These are phyloP conservation scores for Aplochiton taeniatus DNA, from an alignment of 2,797 vertebrate species.

Conservation along the genomic window DNA sequence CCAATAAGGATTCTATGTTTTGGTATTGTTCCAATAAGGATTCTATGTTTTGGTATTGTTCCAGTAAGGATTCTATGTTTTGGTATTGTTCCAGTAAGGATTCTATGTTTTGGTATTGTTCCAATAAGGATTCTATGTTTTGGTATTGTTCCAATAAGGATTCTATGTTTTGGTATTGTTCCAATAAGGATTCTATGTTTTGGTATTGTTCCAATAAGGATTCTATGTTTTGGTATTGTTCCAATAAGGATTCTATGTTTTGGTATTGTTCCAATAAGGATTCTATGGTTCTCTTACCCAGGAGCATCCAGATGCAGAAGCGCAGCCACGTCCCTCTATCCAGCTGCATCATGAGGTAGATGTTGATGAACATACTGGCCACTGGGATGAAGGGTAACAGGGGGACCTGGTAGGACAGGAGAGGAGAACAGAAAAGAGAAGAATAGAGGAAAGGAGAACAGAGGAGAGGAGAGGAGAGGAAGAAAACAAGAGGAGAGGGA, in stretches of 20 bases:
- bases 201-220: neutral
- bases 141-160: neutral
- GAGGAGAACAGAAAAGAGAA: neutral
- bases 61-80: too few species aligned
- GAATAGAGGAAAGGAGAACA: too few species aligned
- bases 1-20: too few species aligned
- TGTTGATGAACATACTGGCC: conserved; percentile 92
- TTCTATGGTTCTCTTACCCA: conserved; percentile 73
- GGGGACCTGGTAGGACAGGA: conserved; percentile 81
- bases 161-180: neutral
- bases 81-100: neutral
- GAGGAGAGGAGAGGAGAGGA: neutral
- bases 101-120: neutral
- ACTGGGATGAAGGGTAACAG: conserved; percentile 87
- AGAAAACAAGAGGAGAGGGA: too few species aligned
- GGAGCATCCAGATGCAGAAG: conserved; percentile 90
- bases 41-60: neutral
- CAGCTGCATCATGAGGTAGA: conserved; percentile 98
- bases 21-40: neutral
- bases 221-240: neutral
- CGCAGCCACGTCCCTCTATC: conserved; percentile 88
- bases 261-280: neutral
- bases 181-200: too few species aligned
- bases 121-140: too few species aligned
- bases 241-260: neutral